Conservation (phyloP, 2,888 invertebrate genomes). For the Xestoiulus laeticollis region DNA sequence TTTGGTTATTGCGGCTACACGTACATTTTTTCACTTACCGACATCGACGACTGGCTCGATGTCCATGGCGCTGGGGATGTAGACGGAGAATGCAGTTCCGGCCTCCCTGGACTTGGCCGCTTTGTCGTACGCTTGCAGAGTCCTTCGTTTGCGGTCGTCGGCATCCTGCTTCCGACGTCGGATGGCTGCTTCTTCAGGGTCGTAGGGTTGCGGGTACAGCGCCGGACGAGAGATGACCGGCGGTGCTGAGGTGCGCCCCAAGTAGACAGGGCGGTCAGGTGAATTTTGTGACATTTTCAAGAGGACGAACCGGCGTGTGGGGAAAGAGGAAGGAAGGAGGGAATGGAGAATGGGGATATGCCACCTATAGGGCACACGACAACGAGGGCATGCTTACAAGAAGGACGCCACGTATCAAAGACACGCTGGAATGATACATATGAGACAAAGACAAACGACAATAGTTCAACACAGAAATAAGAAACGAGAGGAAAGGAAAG, state of each 20-base stretch:
- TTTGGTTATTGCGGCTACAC: background rate
- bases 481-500: background rate
- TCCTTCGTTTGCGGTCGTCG: slow-evolving; percentile 58
- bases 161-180: slow-evolving; percentile 58
- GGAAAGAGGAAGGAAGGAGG: background rate
- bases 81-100: slow-evolving; percentile 54
- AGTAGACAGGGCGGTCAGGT: background rate
- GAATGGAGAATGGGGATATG: too few relatives aligned
- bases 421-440: background rate
- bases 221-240: slow-evolving; percentile 11
- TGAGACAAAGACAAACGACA: background rate
- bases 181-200: slow-evolving; percentile 59
- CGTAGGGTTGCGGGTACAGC: slow-evolving; percentile 51
- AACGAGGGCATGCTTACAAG: background rate
- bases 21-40: slow-evolving; percentile 50
- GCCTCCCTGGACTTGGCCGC: slow-evolving; percentile 56
- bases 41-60: slow-evolving; percentile 56
- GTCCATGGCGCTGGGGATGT: slow-evolving; percentile 54
- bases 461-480: too few relatives aligned
- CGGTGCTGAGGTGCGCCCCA: background rate
- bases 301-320: background rate
- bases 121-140: slow-evolving; percentile 59
- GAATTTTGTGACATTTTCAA: background rate
- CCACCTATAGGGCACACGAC: background rate
- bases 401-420: background rate